Base-by-base conservation (phyloP, 2,113 vertebrate genomes). In the Solea senegalensis region DNA sequence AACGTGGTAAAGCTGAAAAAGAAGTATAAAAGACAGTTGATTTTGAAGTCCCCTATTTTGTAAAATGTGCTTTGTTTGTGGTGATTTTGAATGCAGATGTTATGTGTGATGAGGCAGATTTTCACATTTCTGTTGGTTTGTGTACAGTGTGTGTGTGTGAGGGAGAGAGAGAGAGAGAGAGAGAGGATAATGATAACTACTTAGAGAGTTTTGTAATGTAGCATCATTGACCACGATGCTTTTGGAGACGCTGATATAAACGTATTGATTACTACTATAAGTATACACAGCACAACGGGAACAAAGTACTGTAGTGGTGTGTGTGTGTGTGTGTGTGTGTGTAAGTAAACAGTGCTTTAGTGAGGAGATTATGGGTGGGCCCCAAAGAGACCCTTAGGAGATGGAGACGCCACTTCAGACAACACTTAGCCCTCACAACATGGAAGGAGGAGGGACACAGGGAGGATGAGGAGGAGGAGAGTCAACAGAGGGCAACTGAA, bases 391-490 rank as follows among this genome's bases (percentile, higher is more conserved):
- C 59, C 76, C 81, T 76, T 85, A 65, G 61, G 69, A 77, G 81
- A 82, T 77, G 82, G 76, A 81, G 74, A 82, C 74, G 26, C 73
- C 86, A 81, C 90, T 90, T 81, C 77, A 84, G 83, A 85, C 80
- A 80, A 86, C 73, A 80, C 74, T 83, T 62, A 66, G 48, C 40
- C 80, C 78, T 82, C 72, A 84, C 86, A 88, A 83, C 84, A 86
- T 86, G 85, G 82, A 69, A 72, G 34, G 34, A 34, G 34, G 34
- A 6, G 34, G 34, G 34, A 34, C 34, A 34, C 34, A 34, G 34
- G 34, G 34, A 34, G 83, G 73, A 86, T 2, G 2, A 6, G 34
- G 34, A 34, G 83, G 73, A 86, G 51, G 40, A 50, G 65, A 69
- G 76, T 81, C 49, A 50, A 81, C 74, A 69, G 69, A 86, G 59